Evolutionary conservation across 2,888 invertebrate species (phyloP).

Genomic region (Calliopum simillimum): DNA sequence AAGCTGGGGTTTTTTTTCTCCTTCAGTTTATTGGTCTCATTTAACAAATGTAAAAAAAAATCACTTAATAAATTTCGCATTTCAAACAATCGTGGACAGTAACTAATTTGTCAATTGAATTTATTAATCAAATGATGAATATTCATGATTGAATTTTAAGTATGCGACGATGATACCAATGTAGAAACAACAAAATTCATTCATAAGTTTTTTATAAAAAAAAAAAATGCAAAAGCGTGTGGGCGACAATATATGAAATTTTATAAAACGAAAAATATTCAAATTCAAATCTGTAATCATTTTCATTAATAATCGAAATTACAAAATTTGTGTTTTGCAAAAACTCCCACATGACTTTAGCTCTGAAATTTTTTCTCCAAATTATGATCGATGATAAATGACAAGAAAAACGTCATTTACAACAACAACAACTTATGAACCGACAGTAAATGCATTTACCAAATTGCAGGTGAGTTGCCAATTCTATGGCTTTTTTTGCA

Average conservation of each 20-base stretch:
- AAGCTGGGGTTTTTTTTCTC: too few species aligned
- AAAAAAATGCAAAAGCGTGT: not conserved
- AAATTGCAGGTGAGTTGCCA: slow-evolving; percentile 26
- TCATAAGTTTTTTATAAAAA: not conserved
- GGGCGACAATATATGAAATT: slow-evolving; percentile 23
- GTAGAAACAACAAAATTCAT: too few species aligned
- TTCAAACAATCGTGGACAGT: slow-evolving; percentile 13
- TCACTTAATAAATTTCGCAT: not conserved
- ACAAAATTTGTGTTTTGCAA: slow-evolving; percentile 17
- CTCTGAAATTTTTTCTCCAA: not conserved
- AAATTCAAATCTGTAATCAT: slow-evolving; percentile 7
- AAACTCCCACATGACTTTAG: not conserved
- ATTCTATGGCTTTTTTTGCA: not conserved
- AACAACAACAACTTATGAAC: not conserved
- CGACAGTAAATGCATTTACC: slow-evolving; percentile 7
- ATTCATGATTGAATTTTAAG: not conserved
- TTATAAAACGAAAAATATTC: slow-evolving; percentile 1
- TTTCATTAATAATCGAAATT: slow-evolving; percentile 23
- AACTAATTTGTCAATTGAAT: slow-evolving; percentile 22
- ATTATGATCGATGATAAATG: slow-evolving; percentile 23
- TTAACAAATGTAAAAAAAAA: slow-evolving; percentile 8
- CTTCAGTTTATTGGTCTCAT: slow-evolving; percentile 11
- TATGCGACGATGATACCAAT: too few species aligned
- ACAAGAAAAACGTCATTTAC: slow-evolving; percentile 19
- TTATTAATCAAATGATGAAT: slow-evolving; percentile 9